Percentiles rank a stretch among this genome's conserved stretches.
phyloP scores from a whole-genome alignment of 1,140 invertebrate species.

The Pygmarrhopalites habei region DNA sequence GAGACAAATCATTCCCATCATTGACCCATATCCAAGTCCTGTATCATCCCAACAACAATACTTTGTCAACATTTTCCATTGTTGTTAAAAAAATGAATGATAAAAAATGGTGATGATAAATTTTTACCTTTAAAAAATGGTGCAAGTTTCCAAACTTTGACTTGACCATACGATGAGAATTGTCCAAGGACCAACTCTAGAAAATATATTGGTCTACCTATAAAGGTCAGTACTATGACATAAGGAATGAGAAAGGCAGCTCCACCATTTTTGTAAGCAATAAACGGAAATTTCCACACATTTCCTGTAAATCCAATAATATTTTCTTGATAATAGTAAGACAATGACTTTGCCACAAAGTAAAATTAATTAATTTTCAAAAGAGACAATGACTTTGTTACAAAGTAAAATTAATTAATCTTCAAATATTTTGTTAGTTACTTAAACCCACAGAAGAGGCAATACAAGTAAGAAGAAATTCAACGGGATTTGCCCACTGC shows the following conservation, averaged over 20 bases:
- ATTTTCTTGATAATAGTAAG: background rate
- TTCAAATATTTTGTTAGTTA: background rate
- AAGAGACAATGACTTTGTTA: background rate
- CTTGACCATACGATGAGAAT: constrained; percentile 44
- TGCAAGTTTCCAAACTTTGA: constrained; percentile 44
- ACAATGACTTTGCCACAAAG: background rate
- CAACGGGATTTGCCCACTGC: constrained; percentile 50
- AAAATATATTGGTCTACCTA: constrained; percentile 31
- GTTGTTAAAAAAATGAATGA: background rate
- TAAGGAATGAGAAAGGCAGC: constrained; percentile 29
- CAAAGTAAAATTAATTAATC: background rate
- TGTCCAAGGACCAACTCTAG: constrained; percentile 48
- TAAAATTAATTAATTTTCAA: background rate
- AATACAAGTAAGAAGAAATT: constrained; percentile 66
- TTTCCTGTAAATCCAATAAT: background rate
- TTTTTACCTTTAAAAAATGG: constrained; percentile 46
- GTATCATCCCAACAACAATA: too few species aligned
- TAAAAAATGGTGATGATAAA: too few species aligned
- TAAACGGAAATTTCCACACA: background rate
- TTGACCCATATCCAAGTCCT: background rate
- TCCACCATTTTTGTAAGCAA: background rate
- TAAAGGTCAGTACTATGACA: constrained; percentile 20
- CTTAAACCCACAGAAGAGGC: constrained; percentile 75
- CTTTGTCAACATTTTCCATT: constrained; percentile 35
- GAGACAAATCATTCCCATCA: constrained; percentile 41